A percentile compares a stretch with the other conserved stretches of the same genome.
Conservation (phyloP, 2,797 vertebrate species). For the Prionace glauca region DNA sequence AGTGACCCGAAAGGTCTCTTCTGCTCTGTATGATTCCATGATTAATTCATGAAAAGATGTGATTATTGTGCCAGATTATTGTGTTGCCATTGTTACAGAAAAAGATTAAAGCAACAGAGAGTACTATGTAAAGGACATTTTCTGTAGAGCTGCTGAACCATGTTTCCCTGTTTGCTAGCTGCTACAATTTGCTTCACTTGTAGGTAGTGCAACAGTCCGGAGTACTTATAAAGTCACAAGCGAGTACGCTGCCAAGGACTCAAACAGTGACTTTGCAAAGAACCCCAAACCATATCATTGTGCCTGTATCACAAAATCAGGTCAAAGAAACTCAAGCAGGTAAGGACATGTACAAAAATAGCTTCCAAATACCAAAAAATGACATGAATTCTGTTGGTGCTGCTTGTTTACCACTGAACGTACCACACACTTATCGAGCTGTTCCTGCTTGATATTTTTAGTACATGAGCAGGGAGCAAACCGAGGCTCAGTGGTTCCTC, state of each 20-base stretch:
- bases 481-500: not conserved
- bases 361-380: not conserved
- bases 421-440: not conserved
- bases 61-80: not conserved
- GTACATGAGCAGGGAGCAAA: not conserved
- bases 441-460: not conserved
- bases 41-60: not conserved
- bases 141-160: not conserved
- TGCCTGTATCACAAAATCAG: slow-evolving; percentile 48
- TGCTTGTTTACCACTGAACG: not conserved
- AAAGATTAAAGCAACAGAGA: not conserved
- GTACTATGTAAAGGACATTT: not conserved
- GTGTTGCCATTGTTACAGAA: not conserved
- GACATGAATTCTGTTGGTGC: not conserved
- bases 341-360: not conserved
- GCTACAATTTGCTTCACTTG: not conserved
- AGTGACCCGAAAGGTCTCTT: no score
- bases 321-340: slow-evolving; percentile 49
- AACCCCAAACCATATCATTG: slow-evolving; percentile 48
- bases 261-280: slow-evolving; percentile 51
- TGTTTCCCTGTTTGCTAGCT: not conserved
- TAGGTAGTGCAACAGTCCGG: slow-evolving; percentile 60
- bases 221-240: slow-evolving; percentile 50
- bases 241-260: slow-evolving; percentile 45
- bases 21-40: no score